Percentiles rank a stretch among this genome's conserved stretches.
Conservation (phyloP, 1,140 invertebrate species). For the Scaptomyza montana region DNA sequence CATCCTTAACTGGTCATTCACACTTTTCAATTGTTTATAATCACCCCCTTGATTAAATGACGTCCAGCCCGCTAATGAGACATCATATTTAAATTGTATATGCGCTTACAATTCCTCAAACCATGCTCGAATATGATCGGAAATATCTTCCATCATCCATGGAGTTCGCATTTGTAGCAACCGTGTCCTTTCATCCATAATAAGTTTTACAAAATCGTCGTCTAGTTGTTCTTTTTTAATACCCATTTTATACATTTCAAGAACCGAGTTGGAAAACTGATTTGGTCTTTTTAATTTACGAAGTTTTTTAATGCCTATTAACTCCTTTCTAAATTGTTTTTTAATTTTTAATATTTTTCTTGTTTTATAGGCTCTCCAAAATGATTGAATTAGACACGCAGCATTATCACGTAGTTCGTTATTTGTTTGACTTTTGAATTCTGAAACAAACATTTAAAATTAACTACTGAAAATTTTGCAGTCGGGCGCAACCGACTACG, state of each 20-base stretch:
- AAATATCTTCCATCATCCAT: slow-evolving; percentile 88
- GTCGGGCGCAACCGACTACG: too few species aligned
- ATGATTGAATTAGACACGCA: slow-evolving; percentile 84
- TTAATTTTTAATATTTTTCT: slow-evolving; percentile 74
- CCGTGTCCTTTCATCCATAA: slow-evolving; percentile 85
- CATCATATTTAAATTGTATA: not conserved
- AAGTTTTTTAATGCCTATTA: slow-evolving; percentile 83
- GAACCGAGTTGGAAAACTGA: slow-evolving; percentile 40
- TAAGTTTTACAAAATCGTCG: slow-evolving; percentile 85
- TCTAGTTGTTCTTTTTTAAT: slow-evolving; percentile 72
- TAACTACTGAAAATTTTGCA: too few species aligned
- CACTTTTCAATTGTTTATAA: too few species aligned
- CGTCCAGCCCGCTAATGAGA: too few species aligned
- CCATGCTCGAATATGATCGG: slow-evolving; percentile 88
- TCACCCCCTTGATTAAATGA: too few species aligned
- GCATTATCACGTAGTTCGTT: slow-evolving; percentile 56
- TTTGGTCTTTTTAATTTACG: slow-evolving; percentile 62
- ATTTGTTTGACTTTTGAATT: slow-evolving; percentile 14
- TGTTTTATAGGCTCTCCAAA: slow-evolving; percentile 84
- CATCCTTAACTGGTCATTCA: too few species aligned
- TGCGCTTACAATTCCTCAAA: slow-evolving; percentile 86
- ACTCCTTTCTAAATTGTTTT: slow-evolving; percentile 78
- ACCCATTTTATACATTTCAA: slow-evolving; percentile 84
- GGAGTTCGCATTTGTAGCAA: slow-evolving; percentile 85
- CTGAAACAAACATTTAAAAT: slow-evolving; percentile 22